phyloP scores from a whole-genome alignment of 2,888 invertebrate genomes.

The Eupithecia insigniata region DNA sequence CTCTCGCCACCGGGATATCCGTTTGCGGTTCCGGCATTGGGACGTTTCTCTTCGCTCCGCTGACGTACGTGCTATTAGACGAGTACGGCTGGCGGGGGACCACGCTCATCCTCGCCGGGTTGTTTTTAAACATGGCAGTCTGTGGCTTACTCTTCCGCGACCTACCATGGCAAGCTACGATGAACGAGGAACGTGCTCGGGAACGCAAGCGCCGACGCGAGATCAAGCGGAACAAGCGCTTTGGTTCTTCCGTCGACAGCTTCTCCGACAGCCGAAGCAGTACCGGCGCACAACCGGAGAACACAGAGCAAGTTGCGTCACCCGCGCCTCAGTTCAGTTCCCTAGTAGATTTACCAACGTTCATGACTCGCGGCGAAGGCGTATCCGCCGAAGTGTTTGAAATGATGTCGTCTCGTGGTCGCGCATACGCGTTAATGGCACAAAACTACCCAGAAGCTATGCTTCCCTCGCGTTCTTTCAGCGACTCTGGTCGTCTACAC shows the following conservation, averaged over 20 bases:
- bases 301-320: slow-evolving; percentile 32
- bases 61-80: slow-evolving; percentile 88
- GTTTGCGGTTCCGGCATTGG: slow-evolving; percentile 95
- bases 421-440: slow-evolving; percentile 78
- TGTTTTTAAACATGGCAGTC: slow-evolving; percentile 91
- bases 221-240: slow-evolving; percentile 82
- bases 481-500: slow-evolving; percentile 83
- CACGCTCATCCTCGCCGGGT: slow-evolving; percentile 90
- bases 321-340: slow-evolving; percentile 87
- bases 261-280: slow-evolving; percentile 88
- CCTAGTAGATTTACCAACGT: slow-evolving; percentile 93
- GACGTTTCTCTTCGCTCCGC: slow-evolving; percentile 93
- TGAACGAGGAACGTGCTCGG: slow-evolving; percentile 86
- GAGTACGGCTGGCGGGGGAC: slow-evolving; percentile 94
- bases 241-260: slow-evolving; percentile 88
- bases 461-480: slow-evolving; percentile 89
- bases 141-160: slow-evolving; percentile 93
- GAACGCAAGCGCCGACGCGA: slow-evolving; percentile 86
- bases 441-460: slow-evolving; percentile 90
- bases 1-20: slow-evolving; percentile 93
- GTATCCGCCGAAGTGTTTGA: slow-evolving; percentile 91
- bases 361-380: slow-evolving; percentile 89
- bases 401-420: slow-evolving; percentile 85
- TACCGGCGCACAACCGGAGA: slow-evolving; percentile 77
- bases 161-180: slow-evolving; percentile 81